Evolutionary conservation across 2,113 vertebrate genomes (phyloP), one percentile per base, ranked within the genome.

Genomic region (Camelus bactrianus): DNA sequence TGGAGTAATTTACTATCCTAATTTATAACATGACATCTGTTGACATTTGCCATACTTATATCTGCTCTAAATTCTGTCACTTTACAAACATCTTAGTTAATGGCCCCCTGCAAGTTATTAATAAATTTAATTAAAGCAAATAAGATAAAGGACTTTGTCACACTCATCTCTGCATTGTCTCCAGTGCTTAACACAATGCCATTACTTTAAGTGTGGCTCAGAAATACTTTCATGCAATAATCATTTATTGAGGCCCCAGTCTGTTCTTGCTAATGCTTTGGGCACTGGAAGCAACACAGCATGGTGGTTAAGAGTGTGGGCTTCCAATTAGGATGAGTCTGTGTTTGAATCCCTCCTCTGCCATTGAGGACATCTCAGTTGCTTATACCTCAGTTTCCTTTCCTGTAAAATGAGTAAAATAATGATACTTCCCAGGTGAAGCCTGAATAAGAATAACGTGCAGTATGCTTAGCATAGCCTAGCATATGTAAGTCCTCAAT

Each of bases 1-100:
- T 17, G 75, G n/a, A 83, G 91, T 85, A 60, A 97, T 91, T 96
- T 89, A 96, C 80, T 96, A 90, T 96, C 67, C 87, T 93, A 93
- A 38, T 67, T 90, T 10, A 0, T 85, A 92, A 75, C 54, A 90
- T 16, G 52, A 48, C 58, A 30, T 10, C 50, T 89, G 46, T 82
- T 91, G 86, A 65, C 38, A 64, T 94, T 84, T 76, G 62, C 81
- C 64, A 32, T 70, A 64, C 10, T 94, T 65, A 50, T 42, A 75
- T 28, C 88, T 88, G n/a, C 26, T 17, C 30, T 48, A 24, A 28
- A 73, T 83, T 92, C 56, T 93, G 69, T 69, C 89, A 96, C 26
- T 91, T 93, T 67, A 69, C 28, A 81, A 72, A 46, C 35, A 54
- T 87, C 42, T 86, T 85, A 81, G 46, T 81, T 77, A 94, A 94